These are phyloP conservation scores for Chionoecetes opilio DNA, from an alignment of 1,140 invertebrate genomes.

Conservation along the genomic window DNA sequence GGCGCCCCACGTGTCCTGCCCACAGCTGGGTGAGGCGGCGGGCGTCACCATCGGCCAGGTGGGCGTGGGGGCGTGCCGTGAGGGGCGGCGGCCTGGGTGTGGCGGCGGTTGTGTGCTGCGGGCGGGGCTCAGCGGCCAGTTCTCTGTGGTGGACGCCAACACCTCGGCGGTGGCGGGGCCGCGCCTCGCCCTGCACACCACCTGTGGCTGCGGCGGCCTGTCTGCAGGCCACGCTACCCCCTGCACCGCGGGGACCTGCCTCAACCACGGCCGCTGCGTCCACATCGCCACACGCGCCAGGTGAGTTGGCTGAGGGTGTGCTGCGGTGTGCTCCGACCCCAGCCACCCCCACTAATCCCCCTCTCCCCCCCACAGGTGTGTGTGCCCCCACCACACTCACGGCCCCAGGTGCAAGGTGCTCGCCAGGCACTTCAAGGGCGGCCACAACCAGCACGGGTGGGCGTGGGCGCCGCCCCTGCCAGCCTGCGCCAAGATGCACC, in stretches of 20 bases:
- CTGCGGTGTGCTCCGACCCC: background rate
- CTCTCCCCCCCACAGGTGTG: constrained; percentile 43
- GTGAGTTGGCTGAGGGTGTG: background rate
- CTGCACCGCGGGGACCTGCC: constrained; percentile 42
- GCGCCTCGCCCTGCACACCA: background rate
- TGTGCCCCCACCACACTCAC: constrained; percentile 63
- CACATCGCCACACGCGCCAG: background rate
- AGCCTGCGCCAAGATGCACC: constrained; percentile 69
- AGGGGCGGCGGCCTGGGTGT: background rate
- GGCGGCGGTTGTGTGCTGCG: background rate
- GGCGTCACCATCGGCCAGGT: background rate
- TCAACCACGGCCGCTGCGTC: constrained; percentile 55
- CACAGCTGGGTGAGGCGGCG: constrained; percentile 24
- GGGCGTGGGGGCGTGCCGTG: constrained; percentile 8
- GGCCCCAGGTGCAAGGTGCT: constrained; percentile 69
- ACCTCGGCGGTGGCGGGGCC: constrained; percentile 17
- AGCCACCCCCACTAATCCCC: background rate
- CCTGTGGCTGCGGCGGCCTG: background rate
- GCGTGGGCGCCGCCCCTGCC: constrained; percentile 65
- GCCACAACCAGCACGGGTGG: background rate
- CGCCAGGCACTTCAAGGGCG: constrained; percentile 65
- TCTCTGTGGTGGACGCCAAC: constrained; percentile 41
- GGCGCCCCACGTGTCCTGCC: too few species aligned
- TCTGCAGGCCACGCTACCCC: background rate
- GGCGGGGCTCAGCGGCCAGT: background rate